Evolutionary conservation across 1,140 invertebrate genomes (phyloP).

Genomic region (Bombus polaris): DNA sequence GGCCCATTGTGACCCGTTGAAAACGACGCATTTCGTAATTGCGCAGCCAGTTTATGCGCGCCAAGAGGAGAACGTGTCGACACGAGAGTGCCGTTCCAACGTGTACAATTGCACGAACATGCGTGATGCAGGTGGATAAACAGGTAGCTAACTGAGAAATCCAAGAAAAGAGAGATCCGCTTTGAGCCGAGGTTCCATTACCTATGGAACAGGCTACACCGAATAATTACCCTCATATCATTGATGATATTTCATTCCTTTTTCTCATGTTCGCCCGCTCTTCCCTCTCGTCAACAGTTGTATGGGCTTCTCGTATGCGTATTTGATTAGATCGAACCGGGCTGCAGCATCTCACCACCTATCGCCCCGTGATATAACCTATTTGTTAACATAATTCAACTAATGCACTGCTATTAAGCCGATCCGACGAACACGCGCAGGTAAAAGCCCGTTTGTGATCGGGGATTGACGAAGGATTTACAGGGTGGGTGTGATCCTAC

Average conservation of each 20-base stretch:
- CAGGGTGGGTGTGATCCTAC: neutral
- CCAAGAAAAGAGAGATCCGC: constrained; percentile 24
- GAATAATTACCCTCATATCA: constrained; percentile 77
- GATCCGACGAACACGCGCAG: neutral
- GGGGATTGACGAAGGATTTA: neutral
- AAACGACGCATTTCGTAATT: constrained; percentile 71
- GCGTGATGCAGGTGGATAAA: constrained; percentile 47
- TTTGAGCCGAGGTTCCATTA: constrained; percentile 65
- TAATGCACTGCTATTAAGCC: neutral
- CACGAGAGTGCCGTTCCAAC: constrained; percentile 5
- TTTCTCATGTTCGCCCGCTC: neutral
- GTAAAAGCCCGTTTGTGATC: neutral
- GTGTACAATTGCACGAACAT: constrained; percentile 9
- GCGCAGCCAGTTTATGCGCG: constrained; percentile 60
- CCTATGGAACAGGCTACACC: constrained; percentile 63
- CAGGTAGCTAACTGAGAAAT: neutral
- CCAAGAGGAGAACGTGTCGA: constrained; percentile 30
- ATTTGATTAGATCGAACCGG: neutral
- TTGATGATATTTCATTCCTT: constrained; percentile 68
- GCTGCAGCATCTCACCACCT: neutral
- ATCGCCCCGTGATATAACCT: neutral
- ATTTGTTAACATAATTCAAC: constrained; percentile 2
- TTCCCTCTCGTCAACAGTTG: neutral
- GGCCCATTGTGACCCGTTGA: constrained; percentile 65
- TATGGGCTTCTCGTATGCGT: too few relatives aligned